A percentile compares a stretch with the other conserved stretches of the same genome.
Conservation (phyloP, 92 coral and sea anemone species). For the Micromussa lordhowensis region DNA sequence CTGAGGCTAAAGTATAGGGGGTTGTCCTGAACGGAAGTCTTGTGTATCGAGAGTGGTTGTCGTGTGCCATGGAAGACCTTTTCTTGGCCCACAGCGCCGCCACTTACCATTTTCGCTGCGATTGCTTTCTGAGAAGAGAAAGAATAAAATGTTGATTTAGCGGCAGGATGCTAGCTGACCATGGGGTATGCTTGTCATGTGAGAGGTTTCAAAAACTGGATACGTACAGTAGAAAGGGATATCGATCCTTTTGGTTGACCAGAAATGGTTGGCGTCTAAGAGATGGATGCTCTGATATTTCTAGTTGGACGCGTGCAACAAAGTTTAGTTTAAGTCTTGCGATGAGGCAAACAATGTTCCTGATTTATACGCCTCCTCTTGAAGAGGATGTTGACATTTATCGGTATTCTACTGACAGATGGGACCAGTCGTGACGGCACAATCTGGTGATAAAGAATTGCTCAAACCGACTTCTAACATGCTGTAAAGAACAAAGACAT, state of each 20-base stretch:
- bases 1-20: slow-evolving; percentile 9
- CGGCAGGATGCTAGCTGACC: slow-evolving; percentile 32
- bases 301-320: neutral
- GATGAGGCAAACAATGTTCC: neutral
- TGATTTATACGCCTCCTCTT: neutral
- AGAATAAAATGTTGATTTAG: slow-evolving; percentile 25
- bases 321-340: neutral
- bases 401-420: neutral
- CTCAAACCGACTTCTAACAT: neutral
- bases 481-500: neutral
- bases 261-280: neutral
- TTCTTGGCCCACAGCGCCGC: neutral
- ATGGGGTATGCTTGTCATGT: slow-evolving; percentile 17
- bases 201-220: neutral
- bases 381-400: slow-evolving; percentile 1
- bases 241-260: neutral
- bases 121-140: neutral
- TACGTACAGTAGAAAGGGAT: neutral
- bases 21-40: slow-evolving; percentile 28
- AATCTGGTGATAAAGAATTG: neutral
- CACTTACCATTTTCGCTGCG: too few species aligned
- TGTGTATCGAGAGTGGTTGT: neutral
- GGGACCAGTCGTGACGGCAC: neutral
- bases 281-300: neutral
- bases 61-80: neutral